Conservation (phyloP, 2,113 vertebrate genomes). For the Salvator merianae region DNA sequence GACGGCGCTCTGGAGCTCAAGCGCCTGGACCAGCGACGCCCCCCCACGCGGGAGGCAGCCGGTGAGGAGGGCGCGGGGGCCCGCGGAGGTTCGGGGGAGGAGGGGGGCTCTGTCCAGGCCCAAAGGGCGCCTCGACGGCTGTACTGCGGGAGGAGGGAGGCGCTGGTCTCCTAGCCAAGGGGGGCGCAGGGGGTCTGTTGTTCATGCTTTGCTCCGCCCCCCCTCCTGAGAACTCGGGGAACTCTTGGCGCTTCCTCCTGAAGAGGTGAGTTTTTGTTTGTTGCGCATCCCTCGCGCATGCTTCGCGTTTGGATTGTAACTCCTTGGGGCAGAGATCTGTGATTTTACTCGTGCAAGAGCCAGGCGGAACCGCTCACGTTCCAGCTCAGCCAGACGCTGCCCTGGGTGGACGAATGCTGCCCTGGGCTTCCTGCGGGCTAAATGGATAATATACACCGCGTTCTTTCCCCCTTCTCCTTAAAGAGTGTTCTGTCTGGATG, state of each 20-base stretch:
- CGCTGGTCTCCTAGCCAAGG: not conserved
- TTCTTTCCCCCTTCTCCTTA: not conserved
- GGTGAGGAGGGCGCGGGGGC: not conserved
- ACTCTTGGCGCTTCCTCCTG: too few relatives aligned
- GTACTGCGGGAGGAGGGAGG: not conserved
- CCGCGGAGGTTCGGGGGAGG: not conserved
- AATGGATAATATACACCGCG: not conserved
- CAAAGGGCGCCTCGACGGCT: too few relatives aligned
- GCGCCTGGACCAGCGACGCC: not conserved
- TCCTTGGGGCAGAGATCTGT: not conserved
- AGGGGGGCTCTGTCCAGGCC: not conserved
- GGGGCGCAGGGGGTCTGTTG: too few relatives aligned
- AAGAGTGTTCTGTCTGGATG: not conserved
- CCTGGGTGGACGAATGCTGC: too few relatives aligned
- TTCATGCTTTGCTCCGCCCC: too few relatives aligned
- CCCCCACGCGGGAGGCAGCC: rapidly evolving
- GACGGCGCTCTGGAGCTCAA: conserved; percentile 38
- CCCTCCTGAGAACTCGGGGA: not conserved
- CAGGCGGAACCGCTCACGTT: too few relatives aligned
- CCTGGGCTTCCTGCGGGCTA: not conserved
- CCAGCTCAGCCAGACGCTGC: too few relatives aligned
- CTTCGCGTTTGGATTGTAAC: not conserved
- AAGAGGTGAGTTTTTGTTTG: too few relatives aligned
- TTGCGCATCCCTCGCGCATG: too few relatives aligned
- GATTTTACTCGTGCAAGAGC: not conserved